phyloP scores from a whole-genome alignment of 2,113 vertebrate genomes.

The Epinephelus lanceolatus region DNA sequence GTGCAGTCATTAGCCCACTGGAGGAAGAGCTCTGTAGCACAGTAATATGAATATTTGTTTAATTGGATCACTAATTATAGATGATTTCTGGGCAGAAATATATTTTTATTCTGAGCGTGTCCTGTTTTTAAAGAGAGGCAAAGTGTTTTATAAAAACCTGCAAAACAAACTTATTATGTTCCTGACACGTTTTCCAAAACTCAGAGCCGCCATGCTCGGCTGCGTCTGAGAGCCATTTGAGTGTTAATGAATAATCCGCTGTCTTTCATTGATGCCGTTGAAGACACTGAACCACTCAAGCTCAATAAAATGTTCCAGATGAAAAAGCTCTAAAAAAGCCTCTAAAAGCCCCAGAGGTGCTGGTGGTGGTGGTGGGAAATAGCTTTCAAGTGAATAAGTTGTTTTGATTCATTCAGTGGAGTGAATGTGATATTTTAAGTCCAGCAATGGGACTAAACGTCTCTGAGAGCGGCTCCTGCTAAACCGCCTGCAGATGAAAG shows the following conservation, averaged over 20 bases:
- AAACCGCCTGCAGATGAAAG: constrained; percentile 33
- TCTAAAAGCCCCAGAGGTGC: constrained; percentile 26
- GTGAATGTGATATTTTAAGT: constrained; percentile 17
- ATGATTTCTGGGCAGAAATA: background rate
- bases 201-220: constrained; percentile 1
- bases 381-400: constrained; percentile 33
- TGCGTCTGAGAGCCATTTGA: constrained; percentile 32
- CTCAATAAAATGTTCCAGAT: constrained; percentile 35
- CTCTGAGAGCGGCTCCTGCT: constrained; percentile 6
- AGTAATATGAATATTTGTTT: constrained; percentile 1
- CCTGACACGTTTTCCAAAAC: background rate
- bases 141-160: background rate
- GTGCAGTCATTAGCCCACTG: background rate
- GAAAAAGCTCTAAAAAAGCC: constrained; percentile 28
- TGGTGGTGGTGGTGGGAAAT: constrained; percentile 2
- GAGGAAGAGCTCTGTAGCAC: background rate
- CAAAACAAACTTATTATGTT: constrained; percentile 7
- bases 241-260: constrained; percentile 53
- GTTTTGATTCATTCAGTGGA: constrained; percentile 35
- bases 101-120: background rate
- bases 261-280: constrained; percentile 12
- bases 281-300: constrained; percentile 10
- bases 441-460: constrained; percentile 5
- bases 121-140: background rate
- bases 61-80: background rate